Evolutionary conservation across 53 echinoderm and acorn worm species (phyloP).

Genomic region (Temnopleurus reevesii): DNA sequence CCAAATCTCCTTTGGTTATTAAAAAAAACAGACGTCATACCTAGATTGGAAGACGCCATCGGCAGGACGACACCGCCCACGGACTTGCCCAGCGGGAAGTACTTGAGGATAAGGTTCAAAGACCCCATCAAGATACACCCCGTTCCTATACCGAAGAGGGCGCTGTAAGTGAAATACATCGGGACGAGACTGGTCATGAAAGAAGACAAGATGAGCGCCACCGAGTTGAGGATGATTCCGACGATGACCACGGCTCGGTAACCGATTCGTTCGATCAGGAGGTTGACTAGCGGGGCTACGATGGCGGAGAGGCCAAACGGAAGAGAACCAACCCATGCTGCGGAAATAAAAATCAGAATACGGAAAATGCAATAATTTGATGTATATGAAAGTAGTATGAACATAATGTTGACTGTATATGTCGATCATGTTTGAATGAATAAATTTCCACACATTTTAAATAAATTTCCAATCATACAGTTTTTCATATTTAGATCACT

Average conservation of each 20-base stretch:
- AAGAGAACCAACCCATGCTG: constrained; percentile 84
- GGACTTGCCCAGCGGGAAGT: constrained; percentile 70
- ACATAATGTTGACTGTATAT: too few species aligned
- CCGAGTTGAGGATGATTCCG: constrained; percentile 54
- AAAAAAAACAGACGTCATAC: too few species aligned
- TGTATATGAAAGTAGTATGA: too few species aligned
- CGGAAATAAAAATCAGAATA: background rate
- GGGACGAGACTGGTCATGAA: constrained; percentile 68
- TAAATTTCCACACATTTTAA: too few species aligned
- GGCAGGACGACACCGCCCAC: constrained; percentile 69
- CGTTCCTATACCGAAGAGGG: constrained; percentile 65
- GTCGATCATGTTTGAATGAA: too few species aligned
- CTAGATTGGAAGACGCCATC: constrained; percentile 67
- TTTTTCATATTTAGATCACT: too few species aligned
- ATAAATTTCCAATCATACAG: too few species aligned
- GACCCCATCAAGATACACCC: constrained; percentile 69
- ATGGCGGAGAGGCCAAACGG: constrained; percentile 71
- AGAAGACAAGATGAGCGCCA: constrained; percentile 68
- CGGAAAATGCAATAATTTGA: too few species aligned
- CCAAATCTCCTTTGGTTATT: too few species aligned
- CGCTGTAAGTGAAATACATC: constrained; percentile 76
- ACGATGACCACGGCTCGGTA: constrained; percentile 58
- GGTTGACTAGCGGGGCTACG: constrained; percentile 51
- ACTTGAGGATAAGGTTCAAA: constrained; percentile 69
- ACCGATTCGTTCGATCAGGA: constrained; percentile 64